Evolutionary conservation across 1,140 invertebrate genomes (phyloP), one percentile per base, ranked within the genome.

Genomic region (Cydia fagiglandana): DNA sequence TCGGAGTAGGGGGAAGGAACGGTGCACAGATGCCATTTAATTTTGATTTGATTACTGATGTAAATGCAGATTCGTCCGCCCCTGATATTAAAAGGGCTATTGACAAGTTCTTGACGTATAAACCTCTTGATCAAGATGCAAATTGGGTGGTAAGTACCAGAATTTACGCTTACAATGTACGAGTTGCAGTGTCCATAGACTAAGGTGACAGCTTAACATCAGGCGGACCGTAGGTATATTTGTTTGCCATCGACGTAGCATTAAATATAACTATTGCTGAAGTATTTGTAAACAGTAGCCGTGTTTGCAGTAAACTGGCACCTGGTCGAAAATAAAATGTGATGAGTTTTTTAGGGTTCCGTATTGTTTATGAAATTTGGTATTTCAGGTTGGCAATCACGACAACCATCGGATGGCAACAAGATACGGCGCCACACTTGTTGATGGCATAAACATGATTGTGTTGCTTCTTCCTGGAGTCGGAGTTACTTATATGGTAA

Each of bases 401-500:
- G 94, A 94, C 78, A 90, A 93, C 28, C 89, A 85, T 73, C 83
- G 94, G 73, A 87, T 94, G 78, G 93, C 93, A 9, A 89, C 91
- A 2, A 82, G 92, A 77, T 91, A 91, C 45, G 89, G 93, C 4
- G 24, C 83, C 61, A 79, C 83, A 20, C 82, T 92, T 12, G 91
- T 93, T 4, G 94, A 94, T 83, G 91, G 89, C 15, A 91, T 93
- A 12, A 94, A 93, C 77, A 94, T 94, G 93, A 82, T 94, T 13
- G 83, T 91, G 9, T 77, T 91, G n/a, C 77, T 94, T 4, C 82
- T 94, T 5, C 96, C 96, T 10, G 97, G 97, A 0, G 94, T 96
- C 1, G 93, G 94, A 1, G 94, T 97, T 1, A 94, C 95, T 68
- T 97, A 97, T 90, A 96, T 97, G 91, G 97, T 92, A 83, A 78